A percentile compares a stretch with the other conserved stretches of the same genome.
Evolutionary conservation across 37 sponge, comb jelly and placozoan genomes (phyloP).

Genomic region (Aplysina aerophoba): DNA sequence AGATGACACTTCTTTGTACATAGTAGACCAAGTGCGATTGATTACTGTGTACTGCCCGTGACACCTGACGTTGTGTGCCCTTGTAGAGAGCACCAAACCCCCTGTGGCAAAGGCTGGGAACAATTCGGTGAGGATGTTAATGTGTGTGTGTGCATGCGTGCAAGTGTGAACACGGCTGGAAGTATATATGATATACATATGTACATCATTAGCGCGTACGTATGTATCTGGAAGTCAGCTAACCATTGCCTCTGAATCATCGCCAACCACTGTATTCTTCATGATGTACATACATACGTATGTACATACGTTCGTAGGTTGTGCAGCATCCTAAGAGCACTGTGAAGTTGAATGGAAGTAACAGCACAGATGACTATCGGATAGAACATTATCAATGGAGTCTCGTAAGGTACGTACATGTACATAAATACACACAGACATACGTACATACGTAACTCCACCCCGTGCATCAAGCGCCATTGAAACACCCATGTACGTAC

Average conservation of each 20-base stretch:
- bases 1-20: no score
- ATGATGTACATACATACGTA: no score
- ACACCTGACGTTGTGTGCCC: neutral
- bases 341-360: constrained; percentile 59
- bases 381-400: constrained; percentile 55
- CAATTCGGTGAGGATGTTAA: constrained; percentile 1
- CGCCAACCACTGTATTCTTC: neutral
- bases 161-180: neutral
- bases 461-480: no score
- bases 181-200: neutral
- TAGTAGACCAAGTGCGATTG: no score
- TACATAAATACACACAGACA: no score
- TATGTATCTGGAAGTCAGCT: neutral
- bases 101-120: constrained; percentile 69
- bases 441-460: no score
- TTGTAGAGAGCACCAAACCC: constrained; percentile 65
- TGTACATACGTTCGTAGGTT: neutral
- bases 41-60: no score
- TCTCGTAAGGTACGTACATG: constrained; percentile 44
- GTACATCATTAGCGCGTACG: neutral
- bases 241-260: no score
- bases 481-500: no score
- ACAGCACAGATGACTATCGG: constrained; percentile 57
- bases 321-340: constrained; percentile 52
- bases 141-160: neutral